Evolutionary conservation across 2,797 vertebrate genomes (phyloP).

Genomic region (Bucorvus abyssinicus): DNA sequence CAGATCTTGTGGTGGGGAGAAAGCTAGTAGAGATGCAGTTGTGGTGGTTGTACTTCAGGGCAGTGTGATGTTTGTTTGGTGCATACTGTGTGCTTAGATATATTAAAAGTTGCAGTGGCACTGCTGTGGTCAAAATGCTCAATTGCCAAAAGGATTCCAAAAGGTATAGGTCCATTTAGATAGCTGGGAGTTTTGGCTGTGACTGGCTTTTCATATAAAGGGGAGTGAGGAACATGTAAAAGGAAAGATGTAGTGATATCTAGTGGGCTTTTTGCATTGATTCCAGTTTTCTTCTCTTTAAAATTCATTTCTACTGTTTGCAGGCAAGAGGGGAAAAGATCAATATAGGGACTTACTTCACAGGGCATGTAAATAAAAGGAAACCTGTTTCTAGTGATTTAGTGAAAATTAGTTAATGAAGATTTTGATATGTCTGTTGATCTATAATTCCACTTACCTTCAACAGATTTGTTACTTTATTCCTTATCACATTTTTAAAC

Average conservation of each 20-base stretch:
- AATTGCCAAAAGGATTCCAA: background rate
- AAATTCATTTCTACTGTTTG: background rate
- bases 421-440: background rate
- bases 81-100: background rate
- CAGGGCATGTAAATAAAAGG: background rate
- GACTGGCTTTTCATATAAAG: background rate
- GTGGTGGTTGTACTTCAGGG: background rate
- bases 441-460: background rate
- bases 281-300: background rate
- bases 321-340: background rate
- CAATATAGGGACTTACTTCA: background rate
- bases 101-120: background rate
- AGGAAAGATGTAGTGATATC: background rate
- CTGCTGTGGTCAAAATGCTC: background rate
- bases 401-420: background rate
- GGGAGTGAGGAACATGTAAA: background rate
- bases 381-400: background rate
- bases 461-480: background rate
- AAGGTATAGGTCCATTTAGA: background rate
- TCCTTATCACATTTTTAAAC: background rate
- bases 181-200: background rate
- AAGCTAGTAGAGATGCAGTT: background rate
- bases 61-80: background rate
- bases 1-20: background rate
- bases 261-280: background rate